Conservation (phyloP, 2,797 vertebrate genomes). For the Gallirallus australis region DNA sequence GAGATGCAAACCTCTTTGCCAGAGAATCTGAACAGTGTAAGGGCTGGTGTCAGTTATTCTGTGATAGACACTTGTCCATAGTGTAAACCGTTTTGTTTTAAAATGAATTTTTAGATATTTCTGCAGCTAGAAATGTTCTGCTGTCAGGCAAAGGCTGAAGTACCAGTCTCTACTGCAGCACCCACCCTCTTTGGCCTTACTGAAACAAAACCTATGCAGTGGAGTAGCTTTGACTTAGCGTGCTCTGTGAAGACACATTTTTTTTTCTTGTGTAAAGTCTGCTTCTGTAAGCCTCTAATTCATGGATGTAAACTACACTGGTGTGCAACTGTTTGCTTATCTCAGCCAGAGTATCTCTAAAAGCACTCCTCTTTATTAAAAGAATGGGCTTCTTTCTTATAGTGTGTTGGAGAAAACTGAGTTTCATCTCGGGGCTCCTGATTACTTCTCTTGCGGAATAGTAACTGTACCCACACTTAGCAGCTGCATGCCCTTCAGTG, state of each 20-base stretch:
- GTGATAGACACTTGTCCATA: not conserved
- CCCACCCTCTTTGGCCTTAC: not conserved
- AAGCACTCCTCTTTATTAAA: slow-evolving; percentile 8
- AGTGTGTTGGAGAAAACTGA: not conserved
- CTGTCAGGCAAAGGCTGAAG: not conserved
- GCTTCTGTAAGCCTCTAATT: not conserved
- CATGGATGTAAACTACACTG: not conserved
- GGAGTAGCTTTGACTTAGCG: not conserved
- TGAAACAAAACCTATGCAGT: not conserved
- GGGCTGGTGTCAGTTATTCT: not conserved
- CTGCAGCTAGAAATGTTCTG: not conserved
- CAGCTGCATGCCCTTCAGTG: not conserved
- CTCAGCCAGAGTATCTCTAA: not conserved
- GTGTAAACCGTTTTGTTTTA: not conserved
- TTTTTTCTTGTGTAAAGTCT: not conserved
- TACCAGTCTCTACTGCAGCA: not conserved
- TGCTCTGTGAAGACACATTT: not conserved
- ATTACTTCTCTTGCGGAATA: not conserved
- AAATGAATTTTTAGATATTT: not conserved
- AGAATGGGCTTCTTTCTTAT: not conserved
- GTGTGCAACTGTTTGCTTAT: slow-evolving; percentile 11
- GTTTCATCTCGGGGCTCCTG: not conserved
- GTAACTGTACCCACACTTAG: not conserved
- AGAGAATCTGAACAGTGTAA: not conserved
- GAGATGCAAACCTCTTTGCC: not conserved